Evolutionary conservation across 2,797 vertebrate species (phyloP).

Genomic region (Pyrocephalus nanus): DNA sequence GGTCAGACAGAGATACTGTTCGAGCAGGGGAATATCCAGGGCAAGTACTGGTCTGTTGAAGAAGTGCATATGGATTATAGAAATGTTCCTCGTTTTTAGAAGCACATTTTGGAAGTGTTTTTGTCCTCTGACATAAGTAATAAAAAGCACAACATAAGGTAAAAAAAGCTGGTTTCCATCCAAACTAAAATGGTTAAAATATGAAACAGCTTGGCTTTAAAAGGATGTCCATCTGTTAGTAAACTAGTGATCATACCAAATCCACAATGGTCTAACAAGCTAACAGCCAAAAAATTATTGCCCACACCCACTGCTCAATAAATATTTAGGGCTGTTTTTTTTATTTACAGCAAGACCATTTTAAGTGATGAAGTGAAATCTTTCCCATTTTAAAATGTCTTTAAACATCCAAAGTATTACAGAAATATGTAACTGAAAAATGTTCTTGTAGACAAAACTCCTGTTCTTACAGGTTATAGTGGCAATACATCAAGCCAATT

Average conservation of each 20-base stretch:
- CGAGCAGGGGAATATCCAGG: not conserved
- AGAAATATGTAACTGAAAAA: not conserved
- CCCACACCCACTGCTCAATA: not conserved
- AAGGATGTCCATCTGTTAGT: conserved; percentile 20
- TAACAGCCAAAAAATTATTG: conserved; percentile 14
- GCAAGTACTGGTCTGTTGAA: not conserved
- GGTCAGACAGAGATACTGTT: not conserved
- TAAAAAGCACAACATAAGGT: conserved; percentile 1
- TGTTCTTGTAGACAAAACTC: not conserved
- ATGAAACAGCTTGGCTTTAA: conserved; percentile 26
- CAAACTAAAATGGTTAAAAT: conserved; percentile 20
- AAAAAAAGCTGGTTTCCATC: conserved; percentile 18
- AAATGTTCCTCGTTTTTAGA: not conserved
- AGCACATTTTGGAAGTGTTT: not conserved
- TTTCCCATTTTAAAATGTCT: not conserved
- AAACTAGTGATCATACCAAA: not conserved
- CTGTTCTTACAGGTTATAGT: not conserved
- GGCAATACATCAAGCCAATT: not conserved
- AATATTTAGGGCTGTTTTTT: not conserved
- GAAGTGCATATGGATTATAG: not conserved
- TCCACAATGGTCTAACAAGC: conserved; percentile 3
- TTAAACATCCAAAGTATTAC: not conserved
- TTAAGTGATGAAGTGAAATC: not conserved
- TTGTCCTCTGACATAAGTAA: conserved; percentile 5
- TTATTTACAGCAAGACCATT: not conserved